These are phyloP conservation scores for Tachysurus fulvidraco DNA, from an alignment of 2,113 vertebrate species.

Conservation along the genomic window DNA sequence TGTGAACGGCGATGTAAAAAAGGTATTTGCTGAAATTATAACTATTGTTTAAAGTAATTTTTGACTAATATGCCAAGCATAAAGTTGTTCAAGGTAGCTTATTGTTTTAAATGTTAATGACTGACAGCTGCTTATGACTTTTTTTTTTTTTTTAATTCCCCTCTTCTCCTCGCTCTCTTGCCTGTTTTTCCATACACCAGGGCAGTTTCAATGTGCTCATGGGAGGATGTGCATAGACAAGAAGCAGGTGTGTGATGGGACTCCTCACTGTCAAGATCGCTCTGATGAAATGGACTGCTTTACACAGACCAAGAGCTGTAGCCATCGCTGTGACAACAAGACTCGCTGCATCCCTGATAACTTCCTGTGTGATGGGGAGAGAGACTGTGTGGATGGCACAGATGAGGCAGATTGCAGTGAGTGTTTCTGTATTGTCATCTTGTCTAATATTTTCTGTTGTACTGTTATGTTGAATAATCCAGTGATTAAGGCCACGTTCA, in stretches of 20 bases:
- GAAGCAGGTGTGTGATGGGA: conserved; percentile 51
- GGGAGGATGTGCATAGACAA: conserved; percentile 47
- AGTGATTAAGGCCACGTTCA: no score
- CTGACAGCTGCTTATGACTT: no score
- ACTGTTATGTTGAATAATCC: neutral
- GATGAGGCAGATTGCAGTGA: conserved; percentile 71
- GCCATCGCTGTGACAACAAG: conserved; percentile 79
- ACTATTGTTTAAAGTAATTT: no score
- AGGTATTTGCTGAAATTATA: no score
- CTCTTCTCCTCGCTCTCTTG: neutral
- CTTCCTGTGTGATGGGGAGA: conserved; percentile 82
- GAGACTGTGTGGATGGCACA: conserved; percentile 81
- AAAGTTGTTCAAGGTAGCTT: neutral
- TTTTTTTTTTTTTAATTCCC: neutral
- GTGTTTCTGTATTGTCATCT: neutral
- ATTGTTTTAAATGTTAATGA: no score
- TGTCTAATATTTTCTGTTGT: neutral
- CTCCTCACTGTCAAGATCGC: conserved; percentile 62
- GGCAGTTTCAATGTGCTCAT: conserved; percentile 47
- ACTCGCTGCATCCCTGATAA: conserved; percentile 76
- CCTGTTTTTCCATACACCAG: neutral
- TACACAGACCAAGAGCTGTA: conserved; percentile 63
- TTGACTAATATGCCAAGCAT: neutral
- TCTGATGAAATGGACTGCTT: conserved; percentile 69
- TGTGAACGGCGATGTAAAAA: conserved; percentile 58